phyloP scores from a whole-genome alignment of 1,140 invertebrate species.

The Sycophaga agraensis region DNA sequence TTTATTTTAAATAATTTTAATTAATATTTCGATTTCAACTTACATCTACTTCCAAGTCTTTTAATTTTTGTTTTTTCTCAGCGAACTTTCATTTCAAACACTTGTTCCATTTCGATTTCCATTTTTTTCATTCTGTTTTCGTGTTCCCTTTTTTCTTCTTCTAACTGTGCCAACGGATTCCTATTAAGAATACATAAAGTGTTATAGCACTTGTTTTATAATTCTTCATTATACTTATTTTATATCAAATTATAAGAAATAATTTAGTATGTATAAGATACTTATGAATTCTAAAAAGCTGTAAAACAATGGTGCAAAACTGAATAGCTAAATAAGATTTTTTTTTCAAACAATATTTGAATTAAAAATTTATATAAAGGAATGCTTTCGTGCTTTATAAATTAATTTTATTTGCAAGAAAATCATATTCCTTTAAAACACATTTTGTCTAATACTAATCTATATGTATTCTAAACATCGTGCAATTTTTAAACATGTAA shows the following conservation, averaged over 20 bases:
- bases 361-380: not conserved
- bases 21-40: too few relatives aligned
- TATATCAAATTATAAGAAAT: conserved; percentile 2
- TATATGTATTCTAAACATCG: not conserved
- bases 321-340: conserved; percentile 7
- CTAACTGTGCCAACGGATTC: conserved; percentile 96
- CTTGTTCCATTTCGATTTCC: conserved; percentile 95
- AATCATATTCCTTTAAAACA: too few relatives aligned
- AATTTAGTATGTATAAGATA: not conserved
- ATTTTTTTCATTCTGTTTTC: conserved; percentile 96
- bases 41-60: conserved; percentile 88
- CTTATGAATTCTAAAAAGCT: conserved; percentile 20
- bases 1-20: too few relatives aligned
- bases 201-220: not conserved
- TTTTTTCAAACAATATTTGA: conserved; percentile 17
- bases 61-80: conserved; percentile 90
- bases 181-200: conserved; percentile 59
- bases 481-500: conserved; percentile 16
- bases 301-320: conserved; percentile 18
- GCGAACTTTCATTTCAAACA: conserved; percentile 83
- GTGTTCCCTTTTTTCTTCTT: conserved; percentile 95
- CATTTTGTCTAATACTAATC: too few relatives aligned
- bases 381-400: conserved; percentile 18
- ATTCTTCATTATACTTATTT: not conserved
- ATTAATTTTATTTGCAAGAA: not conserved